Base-by-base conservation (phyloP, 1,140 invertebrate species). In the Globodera rostochiensis region DNA sequence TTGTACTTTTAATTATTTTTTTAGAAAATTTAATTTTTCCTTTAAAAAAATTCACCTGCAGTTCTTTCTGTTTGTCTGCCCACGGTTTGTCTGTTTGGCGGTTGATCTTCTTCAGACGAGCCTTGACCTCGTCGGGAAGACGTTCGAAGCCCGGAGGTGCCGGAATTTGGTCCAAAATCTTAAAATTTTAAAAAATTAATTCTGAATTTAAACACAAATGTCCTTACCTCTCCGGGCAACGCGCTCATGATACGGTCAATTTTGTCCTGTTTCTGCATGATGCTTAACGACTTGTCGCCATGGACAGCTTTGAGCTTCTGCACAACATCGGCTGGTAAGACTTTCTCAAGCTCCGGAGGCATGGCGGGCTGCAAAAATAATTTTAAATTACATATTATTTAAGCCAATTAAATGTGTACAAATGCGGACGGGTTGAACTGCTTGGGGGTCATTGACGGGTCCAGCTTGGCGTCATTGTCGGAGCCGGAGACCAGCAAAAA, bases 161-260 rank as follows among this genome's bases (percentile, higher is more conserved):
- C 4, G 85, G 85, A 46, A 86, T 87, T 77, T 86, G 85, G 77
- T 87, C 86, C 36, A 85, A 75, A 73, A 87, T 82, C 83, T 11
- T 11, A 5, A 19, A 76, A 57, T 21, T 69, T 64, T 0, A 45
- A 47, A 71, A 71, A 15, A 15, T 13, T 6, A 71, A 71, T 3
- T 71, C 11, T 19, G 36, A 70, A 19, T 78, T 6, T n/a, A 0
- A 36, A 36, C 36, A 36, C 36, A 1, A 36, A 4, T 15, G 1
- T 45, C 21, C 11, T 78, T 69, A 25, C 77, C 77, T 86, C 85
- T 13, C 57, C 79, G 4, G 85, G 85, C 64, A 86, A 60, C 15
- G 80, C n/a, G 45, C 67, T 74, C 86, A 86, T 86, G 36, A 86
- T 81, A 70, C 87, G 73, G 70, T 87, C 85, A 47, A 86, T 87